Evolutionary conservation across 2,113 vertebrate genomes (phyloP).

Genomic region (Onychostruthus taczanowskii): DNA sequence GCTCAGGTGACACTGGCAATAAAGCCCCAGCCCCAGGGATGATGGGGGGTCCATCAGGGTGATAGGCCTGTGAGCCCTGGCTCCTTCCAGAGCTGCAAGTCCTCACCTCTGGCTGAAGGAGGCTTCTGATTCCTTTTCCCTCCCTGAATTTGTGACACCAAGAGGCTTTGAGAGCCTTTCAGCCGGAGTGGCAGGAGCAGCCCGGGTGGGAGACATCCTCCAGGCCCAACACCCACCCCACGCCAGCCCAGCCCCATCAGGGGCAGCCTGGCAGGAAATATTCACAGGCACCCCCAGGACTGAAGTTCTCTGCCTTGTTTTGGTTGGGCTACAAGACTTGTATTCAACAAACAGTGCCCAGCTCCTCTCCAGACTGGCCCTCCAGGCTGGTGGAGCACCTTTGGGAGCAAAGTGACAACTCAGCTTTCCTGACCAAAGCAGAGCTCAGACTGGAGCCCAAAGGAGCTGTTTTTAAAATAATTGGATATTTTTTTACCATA

Average conservation of each 20-base stretch:
- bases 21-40: background rate
- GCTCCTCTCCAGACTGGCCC: accelerated
- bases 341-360: accelerated
- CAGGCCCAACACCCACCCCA: background rate
- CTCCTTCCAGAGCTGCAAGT: background rate
- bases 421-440: accelerated
- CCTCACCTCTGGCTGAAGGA: background rate
- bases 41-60: accelerated
- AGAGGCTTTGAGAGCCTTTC: background rate
- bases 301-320: background rate
- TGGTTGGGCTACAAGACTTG: background rate
- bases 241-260: background rate
- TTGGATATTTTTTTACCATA: background rate
- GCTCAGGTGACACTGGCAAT: background rate
- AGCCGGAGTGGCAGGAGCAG: background rate
- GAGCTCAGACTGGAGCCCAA: background rate
- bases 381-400: background rate
- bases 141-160: background rate
- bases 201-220: background rate
- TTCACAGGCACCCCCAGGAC: background rate
- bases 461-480: background rate
- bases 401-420: background rate
- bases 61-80: accelerated
- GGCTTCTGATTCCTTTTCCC: background rate
- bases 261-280: background rate